Base-by-base conservation (phyloP, 2,797 vertebrate species). In the Hafferia zeledoni region DNA sequence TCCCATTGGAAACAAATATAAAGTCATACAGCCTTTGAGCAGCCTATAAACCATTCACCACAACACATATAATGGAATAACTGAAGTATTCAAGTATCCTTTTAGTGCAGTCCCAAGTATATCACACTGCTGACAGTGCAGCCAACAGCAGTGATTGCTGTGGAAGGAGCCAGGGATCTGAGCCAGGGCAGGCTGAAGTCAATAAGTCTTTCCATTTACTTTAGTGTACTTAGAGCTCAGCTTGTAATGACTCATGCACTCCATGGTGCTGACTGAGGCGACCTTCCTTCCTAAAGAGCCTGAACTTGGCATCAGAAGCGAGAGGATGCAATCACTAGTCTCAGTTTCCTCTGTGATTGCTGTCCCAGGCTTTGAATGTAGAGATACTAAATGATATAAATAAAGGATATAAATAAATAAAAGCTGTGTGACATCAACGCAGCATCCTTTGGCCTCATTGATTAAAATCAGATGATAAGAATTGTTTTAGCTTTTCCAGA, bases 181-280 rank as follows among this genome's bases (percentile, higher is more conserved):
- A 93, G 90, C 90, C 92, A 92, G 71, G 56, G 64, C n/a, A 43
- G 60, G 6, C 71, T 83, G 92, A 60, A 93, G 68, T 70, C 89
- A 74, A 1, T 60, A 89, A 93, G 78, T 70, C 81, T 94, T 95
- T 94, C 94, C 83, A 52, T 78, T 80, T 89, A 60, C 56, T 75
- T 93, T 24, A 57, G 37, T 13, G 37, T 64, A 33, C 75, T 93
- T 76, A 43, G 46, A 64, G 53, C 60, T 93, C 60, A 43, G 77
- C 65, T 90, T 69, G 44, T 82, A 83, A 20, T 95, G 83, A 87
- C 49, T 94, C 81, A 83, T 17, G 3, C 28, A 8, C 53, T 61
- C 81, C 8, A 6, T 37, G 46, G 56, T 90, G 89, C 92, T 95
- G 83, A 89, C 75, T 18, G 3, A 80, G 71, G 56, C 81, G 87